Evolutionary conservation across 2,113 vertebrate genomes (phyloP), one percentile per base, ranked within the genome.

Genomic region (Gracilinanus agilis): DNA sequence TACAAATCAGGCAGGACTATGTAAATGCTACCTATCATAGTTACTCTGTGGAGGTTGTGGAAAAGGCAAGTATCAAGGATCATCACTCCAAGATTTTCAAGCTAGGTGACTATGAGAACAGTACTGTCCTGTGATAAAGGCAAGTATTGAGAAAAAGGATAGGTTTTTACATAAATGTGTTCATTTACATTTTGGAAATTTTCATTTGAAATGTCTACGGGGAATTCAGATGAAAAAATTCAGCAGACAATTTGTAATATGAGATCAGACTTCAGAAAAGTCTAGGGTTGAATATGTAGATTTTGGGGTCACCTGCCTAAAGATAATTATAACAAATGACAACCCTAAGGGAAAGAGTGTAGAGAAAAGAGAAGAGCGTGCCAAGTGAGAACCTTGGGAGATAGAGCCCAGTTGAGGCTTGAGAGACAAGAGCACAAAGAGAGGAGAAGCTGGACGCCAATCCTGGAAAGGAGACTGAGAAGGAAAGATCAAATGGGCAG

Each of bases 21-120:
- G 19, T 5, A n/a, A 75, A 75, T 75, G 4, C 13, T n/a, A n/a
- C 29, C 13, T 75, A 75, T 83, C n/a, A 7, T 23, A 8, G 67
- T 40, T 83, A 83, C 40, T 40, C n/a, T 83, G 90, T 90, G 55
- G 19, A 67, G 56, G 88, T 0, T 88, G 9, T 93, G 8, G 44
- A 55, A 89, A 54, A 92, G 0, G 29, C 54, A 90, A 90, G 44
- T 44, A 16, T 54, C 40, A 91, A 94, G 90, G 53, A 94, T 91
- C 94, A 49, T 0, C 2, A 21, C 2, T 24, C 23, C 0, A 44
- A 88, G 54, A 24, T 58, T 93, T 94, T 55, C 58, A 83, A 90
- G 24, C 13, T 25, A 29, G 91, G n/a, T 93, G 83, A 93, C 6
- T 83, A 23, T 1, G 19, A 55, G 5, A 16, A 53, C 40, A 13